A percentile compares a stretch with the other conserved stretches of the same genome.
These are phyloP conservation scores for Eupristina koningsbergeri DNA, from an alignment of 1,140 invertebrate species.

Conservation along the genomic window DNA sequence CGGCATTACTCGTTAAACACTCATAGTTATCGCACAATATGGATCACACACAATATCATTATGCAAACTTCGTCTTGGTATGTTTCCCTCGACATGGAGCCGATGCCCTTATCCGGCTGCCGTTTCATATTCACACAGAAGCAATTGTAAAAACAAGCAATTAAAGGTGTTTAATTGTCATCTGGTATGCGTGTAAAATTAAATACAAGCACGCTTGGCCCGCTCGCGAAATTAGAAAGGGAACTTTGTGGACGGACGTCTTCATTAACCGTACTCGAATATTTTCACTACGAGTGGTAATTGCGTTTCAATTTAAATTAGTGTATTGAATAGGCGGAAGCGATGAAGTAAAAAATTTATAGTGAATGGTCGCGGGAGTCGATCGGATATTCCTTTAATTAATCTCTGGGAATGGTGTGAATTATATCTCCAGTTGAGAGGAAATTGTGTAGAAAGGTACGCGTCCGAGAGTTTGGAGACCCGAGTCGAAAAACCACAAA, in stretches of 20 bases:
- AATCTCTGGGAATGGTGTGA: background rate
- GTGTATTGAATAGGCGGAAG: too few relatives aligned
- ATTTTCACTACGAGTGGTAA: constrained; percentile 4
- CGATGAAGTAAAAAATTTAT: background rate
- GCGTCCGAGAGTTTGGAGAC: background rate
- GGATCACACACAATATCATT: constrained; percentile 39
- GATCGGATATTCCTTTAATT: background rate
- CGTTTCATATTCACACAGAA: constrained; percentile 10
- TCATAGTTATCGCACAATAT: constrained; percentile 37
- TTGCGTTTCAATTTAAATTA: background rate
- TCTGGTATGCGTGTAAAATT: background rate
- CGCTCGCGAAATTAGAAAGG: background rate
- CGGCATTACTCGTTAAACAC: constrained; percentile 19
- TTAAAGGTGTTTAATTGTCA: constrained; percentile 44
- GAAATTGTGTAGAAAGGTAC: too few relatives aligned
- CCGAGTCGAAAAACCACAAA: background rate
- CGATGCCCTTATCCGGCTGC: constrained; percentile 29
- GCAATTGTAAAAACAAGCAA: constrained; percentile 33
- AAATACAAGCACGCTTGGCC: background rate
- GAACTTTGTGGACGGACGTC: background rate
- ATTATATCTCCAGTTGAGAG: background rate
- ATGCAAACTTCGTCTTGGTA: constrained; percentile 34
- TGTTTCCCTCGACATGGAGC: background rate
- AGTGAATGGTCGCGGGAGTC: background rate
- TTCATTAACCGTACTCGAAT: constrained; percentile 16